Evolutionary conservation across 92 coral and sea anemone species (phyloP).

Genomic region (Pocillopora grandis): DNA sequence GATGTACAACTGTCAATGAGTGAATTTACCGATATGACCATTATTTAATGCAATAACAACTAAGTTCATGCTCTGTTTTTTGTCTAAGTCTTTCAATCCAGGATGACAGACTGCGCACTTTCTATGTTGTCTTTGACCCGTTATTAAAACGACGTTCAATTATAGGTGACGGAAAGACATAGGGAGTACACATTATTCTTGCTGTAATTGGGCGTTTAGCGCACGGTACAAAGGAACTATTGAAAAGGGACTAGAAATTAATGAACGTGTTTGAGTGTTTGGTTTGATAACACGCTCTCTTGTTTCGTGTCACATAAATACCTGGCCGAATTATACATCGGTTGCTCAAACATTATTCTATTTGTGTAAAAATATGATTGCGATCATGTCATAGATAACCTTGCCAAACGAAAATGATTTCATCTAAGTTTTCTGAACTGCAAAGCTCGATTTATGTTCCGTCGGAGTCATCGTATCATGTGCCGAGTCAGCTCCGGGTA

Average conservation of each 20-base stretch:
- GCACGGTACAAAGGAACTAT: constrained; percentile 8
- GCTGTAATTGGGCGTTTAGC: constrained; percentile 3
- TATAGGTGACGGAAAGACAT: not conserved
- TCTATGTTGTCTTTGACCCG: not conserved
- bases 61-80: too few species aligned
- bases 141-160: not conserved
- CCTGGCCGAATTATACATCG: not conserved
- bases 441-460: too few species aligned
- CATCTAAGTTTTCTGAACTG: too few species aligned
- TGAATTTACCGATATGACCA: not conserved
- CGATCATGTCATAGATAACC: not conserved
- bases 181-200: not conserved
- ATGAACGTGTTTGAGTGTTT: constrained; percentile 2
- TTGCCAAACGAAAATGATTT: too few species aligned
- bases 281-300: not conserved
- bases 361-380: not conserved
- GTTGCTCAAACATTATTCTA: not conserved
- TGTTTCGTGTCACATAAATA: not conserved
- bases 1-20: not conserved
- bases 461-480: not conserved
- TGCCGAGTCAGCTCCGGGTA: not conserved
- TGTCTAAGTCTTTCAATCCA: not conserved
- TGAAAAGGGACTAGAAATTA: constrained; percentile 9
- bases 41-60: too few species aligned
- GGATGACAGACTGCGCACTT: not conserved